Conservation (phyloP, 92 coral and sea anemone species). For the Umimayanthus kanabou region DNA sequence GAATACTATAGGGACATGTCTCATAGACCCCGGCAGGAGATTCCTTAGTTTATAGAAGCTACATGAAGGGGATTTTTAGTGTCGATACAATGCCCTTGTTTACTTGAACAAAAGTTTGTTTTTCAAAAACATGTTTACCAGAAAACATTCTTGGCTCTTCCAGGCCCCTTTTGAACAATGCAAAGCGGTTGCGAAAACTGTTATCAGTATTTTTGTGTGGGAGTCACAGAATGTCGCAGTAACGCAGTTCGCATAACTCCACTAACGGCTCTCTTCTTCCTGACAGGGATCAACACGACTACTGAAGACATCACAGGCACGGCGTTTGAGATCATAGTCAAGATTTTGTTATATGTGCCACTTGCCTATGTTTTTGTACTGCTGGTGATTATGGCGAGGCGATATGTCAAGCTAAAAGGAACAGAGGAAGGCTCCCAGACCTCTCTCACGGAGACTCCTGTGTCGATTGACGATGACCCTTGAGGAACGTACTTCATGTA, state of each 20-base stretch:
- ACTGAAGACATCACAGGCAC: background rate
- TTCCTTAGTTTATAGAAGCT: too few relatives aligned
- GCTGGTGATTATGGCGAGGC: constrained; percentile 28
- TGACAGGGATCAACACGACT: constrained; percentile 8
- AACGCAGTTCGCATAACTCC: background rate
- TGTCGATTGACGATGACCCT: constrained; percentile 20
- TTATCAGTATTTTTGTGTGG: too few relatives aligned
- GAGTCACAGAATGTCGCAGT: too few relatives aligned
- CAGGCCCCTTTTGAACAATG: too few relatives aligned
- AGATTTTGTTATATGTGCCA: constrained; percentile 39
- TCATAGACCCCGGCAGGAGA: too few relatives aligned
- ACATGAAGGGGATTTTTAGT: too few relatives aligned
- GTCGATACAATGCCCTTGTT: too few relatives aligned
- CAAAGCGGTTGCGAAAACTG: too few relatives aligned
- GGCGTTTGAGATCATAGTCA: constrained; percentile 37
- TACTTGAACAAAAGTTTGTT: too few relatives aligned
- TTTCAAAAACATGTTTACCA: too few relatives aligned
- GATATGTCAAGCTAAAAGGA: constrained; percentile 22
- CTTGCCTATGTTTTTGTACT: constrained; percentile 33
- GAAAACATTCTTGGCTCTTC: too few relatives aligned
- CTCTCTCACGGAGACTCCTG: constrained; percentile 25
- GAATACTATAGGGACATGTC: too few relatives aligned
- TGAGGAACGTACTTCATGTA: background rate
- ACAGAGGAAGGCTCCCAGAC: constrained; percentile 24
- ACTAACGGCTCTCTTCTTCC: background rate